Evolutionary conservation across 2,888 invertebrate genomes (phyloP).

Genomic region (Hirtodrosophila histrioides): DNA sequence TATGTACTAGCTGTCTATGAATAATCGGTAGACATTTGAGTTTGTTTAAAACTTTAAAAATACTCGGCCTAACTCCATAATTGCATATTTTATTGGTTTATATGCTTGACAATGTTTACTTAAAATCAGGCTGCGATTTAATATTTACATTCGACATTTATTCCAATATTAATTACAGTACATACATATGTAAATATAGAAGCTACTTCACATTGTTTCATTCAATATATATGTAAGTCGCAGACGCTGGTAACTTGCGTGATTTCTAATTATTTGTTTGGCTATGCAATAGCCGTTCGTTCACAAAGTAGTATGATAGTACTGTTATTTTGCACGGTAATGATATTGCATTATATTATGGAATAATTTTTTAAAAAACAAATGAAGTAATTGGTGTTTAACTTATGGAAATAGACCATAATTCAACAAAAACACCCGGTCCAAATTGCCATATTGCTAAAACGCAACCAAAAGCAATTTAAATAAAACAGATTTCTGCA

Average conservation of each 20-base stretch:
- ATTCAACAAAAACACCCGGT: background rate
- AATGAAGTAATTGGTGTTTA: conserved; percentile 18
- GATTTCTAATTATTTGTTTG: conserved; percentile 8
- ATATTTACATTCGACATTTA: too few species aligned
- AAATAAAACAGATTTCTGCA: conserved; percentile 32
- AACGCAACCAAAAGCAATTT: conserved; percentile 20
- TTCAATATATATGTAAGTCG: too few species aligned
- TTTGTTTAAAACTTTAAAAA: too few species aligned
- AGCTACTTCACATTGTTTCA: too few species aligned
- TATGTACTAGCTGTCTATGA: too few species aligned
- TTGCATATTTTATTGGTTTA: too few species aligned
- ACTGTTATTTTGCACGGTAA: conserved; percentile 7
- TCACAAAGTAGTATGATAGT: background rate
- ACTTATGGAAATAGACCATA: conserved; percentile 32
- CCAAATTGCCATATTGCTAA: background rate
- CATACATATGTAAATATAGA: too few species aligned
- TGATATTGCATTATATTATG: background rate
- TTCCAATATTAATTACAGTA: too few species aligned
- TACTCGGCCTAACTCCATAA: too few species aligned
- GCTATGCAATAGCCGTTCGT: conserved; percentile 9
- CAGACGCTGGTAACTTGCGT: conserved; percentile 22
- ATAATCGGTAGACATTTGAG: too few species aligned
- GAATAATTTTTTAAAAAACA: conserved; percentile 6
- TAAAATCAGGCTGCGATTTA: too few species aligned
- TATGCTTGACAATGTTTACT: too few species aligned